Base-by-base conservation (phyloP, 2,797 vertebrate species). In the Lophius americanus region DNA sequence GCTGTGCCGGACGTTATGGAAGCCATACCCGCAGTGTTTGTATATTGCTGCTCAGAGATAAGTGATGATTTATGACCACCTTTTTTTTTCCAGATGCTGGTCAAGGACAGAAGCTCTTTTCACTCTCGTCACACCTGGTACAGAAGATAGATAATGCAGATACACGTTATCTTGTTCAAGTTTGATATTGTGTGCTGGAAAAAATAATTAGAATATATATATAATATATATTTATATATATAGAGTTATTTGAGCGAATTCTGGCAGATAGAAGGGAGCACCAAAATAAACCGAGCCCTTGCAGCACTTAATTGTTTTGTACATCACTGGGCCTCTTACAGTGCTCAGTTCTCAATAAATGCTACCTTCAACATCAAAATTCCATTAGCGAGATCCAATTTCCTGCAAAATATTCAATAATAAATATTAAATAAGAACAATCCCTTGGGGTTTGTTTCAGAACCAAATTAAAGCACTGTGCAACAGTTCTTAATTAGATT, bases 61-160 rank as follows among this genome's bases (percentile, higher is more conserved):
- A 90, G 88, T 73, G 79, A 76, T 90, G 88, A 91, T 90, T 91
- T 87, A 92, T 89, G 84, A 67, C 62, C 53, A 42, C 38, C 76
- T 83, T 82, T 78, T 68, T 68, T 64, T 62, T 57, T 68, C 13
- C 6, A 66, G 48, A 70, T 60, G 52, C 51, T 73, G 50, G 78
- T 78, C 53, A 70, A 85, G 70, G 70, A 77, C 71, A 54, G 35
- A 74, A 53, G 52, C 35, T 58, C 50, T 39, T 76, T 75, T 51
- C 43, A 67, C 51, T 49, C 42, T 6, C 57, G 62, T 78, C 60
- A 65, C 71, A 65, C 65, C 51, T 35, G 32, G 37, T 51, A 60
- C 39, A 51, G 50, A 60, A 41, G 59, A 32, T n/a, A 39, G 11
- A 14, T 51, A 51, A 64, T 64, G 44, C 7, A 23, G 23, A 23